phyloP scores from a whole-genome alignment of 2,113 vertebrate species.

The Rhinopomastus cyanomelas region DNA sequence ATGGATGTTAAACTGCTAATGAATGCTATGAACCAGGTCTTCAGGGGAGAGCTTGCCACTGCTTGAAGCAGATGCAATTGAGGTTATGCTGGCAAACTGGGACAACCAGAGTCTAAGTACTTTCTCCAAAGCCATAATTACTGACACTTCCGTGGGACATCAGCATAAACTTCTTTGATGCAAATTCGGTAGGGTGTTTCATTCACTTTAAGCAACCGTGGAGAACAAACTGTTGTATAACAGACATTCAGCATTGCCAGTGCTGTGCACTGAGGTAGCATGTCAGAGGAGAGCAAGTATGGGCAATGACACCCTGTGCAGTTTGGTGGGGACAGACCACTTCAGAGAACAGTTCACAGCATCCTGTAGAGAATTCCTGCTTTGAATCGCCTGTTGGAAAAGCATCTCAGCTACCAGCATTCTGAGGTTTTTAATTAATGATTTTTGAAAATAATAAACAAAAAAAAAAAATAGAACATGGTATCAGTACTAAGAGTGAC shows the following conservation, averaged over 20 bases:
- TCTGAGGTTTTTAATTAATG: neutral
- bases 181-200: neutral
- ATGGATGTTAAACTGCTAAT: neutral
- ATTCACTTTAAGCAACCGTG: neutral
- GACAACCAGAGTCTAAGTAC: neutral
- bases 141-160: neutral
- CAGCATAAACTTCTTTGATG: neutral
- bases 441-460: neutral
- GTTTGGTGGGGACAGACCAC: neutral
- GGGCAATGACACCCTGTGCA: neutral
- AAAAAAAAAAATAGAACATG: neutral
- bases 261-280: neutral
- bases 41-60: neutral
- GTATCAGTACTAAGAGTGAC: neutral
- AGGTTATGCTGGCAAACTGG: neutral
- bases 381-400: neutral
- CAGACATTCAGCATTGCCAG: neutral
- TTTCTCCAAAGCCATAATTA: neutral
- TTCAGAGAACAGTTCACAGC: neutral
- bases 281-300: fast-evolving
- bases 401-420: neutral
- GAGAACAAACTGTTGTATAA: neutral
- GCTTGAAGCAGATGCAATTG: neutral
- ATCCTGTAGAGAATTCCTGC: neutral
- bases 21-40: neutral